Conservation (phyloP, 2,888 invertebrate species). For the Drosophila longiperda region DNA sequence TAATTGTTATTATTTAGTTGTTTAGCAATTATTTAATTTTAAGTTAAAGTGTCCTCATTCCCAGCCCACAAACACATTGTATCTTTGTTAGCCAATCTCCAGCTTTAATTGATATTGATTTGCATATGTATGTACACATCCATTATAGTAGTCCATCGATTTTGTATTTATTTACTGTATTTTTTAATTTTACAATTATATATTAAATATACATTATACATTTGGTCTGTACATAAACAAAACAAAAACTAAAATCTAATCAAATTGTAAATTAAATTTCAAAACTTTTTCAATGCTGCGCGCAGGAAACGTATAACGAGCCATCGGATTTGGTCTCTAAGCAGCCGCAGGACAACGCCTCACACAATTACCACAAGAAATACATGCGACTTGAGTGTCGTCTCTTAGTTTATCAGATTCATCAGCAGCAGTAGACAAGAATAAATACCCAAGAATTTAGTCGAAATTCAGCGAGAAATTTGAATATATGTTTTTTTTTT, state of each 20-base stretch:
- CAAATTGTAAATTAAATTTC: constrained; percentile 28
- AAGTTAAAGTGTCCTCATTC: constrained; percentile 42
- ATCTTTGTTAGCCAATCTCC: constrained; percentile 63
- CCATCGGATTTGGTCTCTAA: constrained; percentile 74
- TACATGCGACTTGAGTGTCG: constrained; percentile 27
- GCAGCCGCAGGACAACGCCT: constrained; percentile 20
- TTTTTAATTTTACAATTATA: constrained; percentile 35
- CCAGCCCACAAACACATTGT: constrained; percentile 20
- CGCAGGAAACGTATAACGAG: constrained; percentile 83
- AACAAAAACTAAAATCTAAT: constrained; percentile 36
- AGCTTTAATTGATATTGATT: constrained; percentile 61
- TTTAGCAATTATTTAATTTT: constrained; percentile 61
- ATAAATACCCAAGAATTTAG: constrained; percentile 20
- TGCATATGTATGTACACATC: constrained; percentile 29
- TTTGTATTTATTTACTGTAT: constrained; percentile 55
- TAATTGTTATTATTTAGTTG: constrained; percentile 77
- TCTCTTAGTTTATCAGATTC: constrained; percentile 28
- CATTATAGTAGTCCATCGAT: constrained; percentile 39
- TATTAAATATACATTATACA: constrained; percentile 30
- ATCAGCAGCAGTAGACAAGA: constrained; percentile 10
- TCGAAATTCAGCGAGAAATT: constrained; percentile 24
- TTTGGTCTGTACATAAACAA: constrained; percentile 48
- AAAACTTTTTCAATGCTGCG: constrained; percentile 18
- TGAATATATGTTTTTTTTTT: constrained; percentile 10
- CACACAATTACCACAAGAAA: constrained; percentile 27